Conservation (phyloP, 92 coral and sea anemone species). For the Virgularia gustaviana region DNA sequence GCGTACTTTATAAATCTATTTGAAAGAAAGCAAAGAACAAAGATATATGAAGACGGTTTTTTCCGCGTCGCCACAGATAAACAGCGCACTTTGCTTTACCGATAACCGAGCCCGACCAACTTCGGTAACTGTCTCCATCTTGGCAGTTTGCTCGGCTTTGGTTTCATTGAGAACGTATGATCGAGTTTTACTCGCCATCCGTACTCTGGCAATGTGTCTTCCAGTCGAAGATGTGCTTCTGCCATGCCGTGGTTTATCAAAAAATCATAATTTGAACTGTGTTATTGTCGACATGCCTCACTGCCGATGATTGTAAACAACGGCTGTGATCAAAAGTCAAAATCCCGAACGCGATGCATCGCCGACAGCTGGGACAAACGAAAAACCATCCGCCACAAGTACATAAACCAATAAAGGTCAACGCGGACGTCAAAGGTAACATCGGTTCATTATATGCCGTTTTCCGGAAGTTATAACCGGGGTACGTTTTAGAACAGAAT, state of each 20-base stretch:
- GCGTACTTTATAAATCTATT: slow-evolving; percentile 90
- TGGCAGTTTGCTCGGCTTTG: slow-evolving; percentile 89
- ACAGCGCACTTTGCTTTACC: slow-evolving; percentile 56
- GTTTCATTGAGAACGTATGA: slow-evolving; percentile 79
- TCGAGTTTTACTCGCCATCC: slow-evolving; percentile 97
- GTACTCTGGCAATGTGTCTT: slow-evolving; percentile 70
- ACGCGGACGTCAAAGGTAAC: no score
- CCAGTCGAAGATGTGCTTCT: slow-evolving; percentile 53
- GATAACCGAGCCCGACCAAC: slow-evolving; percentile 88
- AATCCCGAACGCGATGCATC: no score
- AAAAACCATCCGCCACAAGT: background rate
- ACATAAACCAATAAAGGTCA: no score
- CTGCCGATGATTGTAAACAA: background rate
- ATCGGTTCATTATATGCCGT: no score
- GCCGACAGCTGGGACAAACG: background rate
- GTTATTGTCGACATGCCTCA: slow-evolving; percentile 21
- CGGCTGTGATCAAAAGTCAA: background rate
- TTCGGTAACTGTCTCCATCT: slow-evolving; percentile 97
- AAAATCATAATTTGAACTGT: background rate
- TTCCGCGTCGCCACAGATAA: background rate
- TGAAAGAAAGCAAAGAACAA: background rate
- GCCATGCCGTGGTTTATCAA: slow-evolving; percentile 19
- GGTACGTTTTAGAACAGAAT: no score
- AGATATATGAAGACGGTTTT: background rate
- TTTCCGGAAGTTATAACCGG: no score